Percentiles rank a stretch among this genome's conserved stretches.
Conservation (phyloP, 2,797 vertebrate genomes). For the Orientallactaga sibirica region DNA sequence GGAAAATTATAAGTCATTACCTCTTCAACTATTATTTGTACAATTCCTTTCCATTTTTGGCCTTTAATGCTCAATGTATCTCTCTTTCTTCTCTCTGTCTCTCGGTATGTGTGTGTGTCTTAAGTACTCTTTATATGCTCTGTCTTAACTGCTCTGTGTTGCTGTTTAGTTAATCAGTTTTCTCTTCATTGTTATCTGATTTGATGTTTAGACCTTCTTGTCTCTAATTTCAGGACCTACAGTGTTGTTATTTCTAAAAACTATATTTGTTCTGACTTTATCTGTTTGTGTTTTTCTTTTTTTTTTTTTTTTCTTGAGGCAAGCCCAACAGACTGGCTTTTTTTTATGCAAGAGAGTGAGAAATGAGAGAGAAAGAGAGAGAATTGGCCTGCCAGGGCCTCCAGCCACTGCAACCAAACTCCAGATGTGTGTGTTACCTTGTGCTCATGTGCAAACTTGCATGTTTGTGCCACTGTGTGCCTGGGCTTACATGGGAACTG, state of each 20-base stretch:
- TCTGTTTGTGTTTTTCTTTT: neutral
- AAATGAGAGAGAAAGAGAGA: too few relatives aligned
- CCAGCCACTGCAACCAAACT: too few relatives aligned
- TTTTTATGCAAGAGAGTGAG: too few relatives aligned
- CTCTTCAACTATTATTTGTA: slow-evolving; percentile 24
- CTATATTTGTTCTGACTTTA: neutral
- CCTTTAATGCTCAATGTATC: neutral
- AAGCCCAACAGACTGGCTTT: too few relatives aligned
- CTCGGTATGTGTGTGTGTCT: neutral
- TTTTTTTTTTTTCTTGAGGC: too few relatives aligned
- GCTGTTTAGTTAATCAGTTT: neutral
- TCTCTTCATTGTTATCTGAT: neutral
- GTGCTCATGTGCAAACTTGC: too few relatives aligned
- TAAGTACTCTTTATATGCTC: slow-evolving; percentile 9
- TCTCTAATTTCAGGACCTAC: slow-evolving; percentile 31
- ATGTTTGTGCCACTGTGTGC: too few relatives aligned
- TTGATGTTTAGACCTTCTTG: neutral
- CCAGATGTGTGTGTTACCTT: too few relatives aligned
- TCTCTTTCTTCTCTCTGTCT: neutral
- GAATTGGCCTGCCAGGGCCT: too few relatives aligned
- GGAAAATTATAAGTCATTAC: slow-evolving; percentile 25
- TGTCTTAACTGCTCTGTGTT: neutral
- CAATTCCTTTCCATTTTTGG: neutral
- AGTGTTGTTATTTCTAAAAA: slow-evolving; percentile 20
- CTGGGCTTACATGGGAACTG: too few relatives aligned